These are phyloP conservation scores for Ecliptopera silaceata DNA, from an alignment of 2,888 invertebrate genomes.

Conservation along the genomic window DNA sequence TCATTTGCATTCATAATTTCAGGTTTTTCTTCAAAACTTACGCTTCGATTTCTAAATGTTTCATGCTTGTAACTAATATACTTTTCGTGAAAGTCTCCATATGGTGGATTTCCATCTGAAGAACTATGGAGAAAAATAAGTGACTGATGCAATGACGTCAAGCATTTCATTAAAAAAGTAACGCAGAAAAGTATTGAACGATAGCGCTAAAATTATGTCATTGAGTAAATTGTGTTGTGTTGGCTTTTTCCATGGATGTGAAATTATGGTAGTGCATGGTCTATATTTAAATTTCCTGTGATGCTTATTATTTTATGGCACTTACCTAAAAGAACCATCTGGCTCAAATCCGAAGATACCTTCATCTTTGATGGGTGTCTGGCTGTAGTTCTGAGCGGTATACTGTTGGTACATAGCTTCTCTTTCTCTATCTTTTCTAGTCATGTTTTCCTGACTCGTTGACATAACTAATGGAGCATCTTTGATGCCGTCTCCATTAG, in stretches of 20 bases:
- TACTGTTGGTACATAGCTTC: slow-evolving; percentile 74
- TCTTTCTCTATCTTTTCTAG: slow-evolving; percentile 71
- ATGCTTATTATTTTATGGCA: not conserved
- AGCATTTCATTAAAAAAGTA: slow-evolving; percentile 37
- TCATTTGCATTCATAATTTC: slow-evolving; percentile 65
- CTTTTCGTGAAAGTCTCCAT: slow-evolving; percentile 92
- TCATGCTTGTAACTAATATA: slow-evolving; percentile 88
- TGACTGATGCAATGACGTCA: slow-evolving; percentile 64
- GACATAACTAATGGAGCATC: slow-evolving; percentile 81
- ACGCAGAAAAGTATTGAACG: slow-evolving; percentile 8
- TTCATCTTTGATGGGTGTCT: slow-evolving; percentile 84
- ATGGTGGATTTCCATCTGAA: slow-evolving; percentile 82
- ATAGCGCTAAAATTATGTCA: not conserved
- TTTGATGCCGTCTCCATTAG: slow-evolving; percentile 72
- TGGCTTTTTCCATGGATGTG: slow-evolving; percentile 10
- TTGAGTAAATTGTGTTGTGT: slow-evolving; percentile 12
- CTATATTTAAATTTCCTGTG: not conserved
- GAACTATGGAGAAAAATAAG: slow-evolving; percentile 80
- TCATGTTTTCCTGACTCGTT: slow-evolving; percentile 85
- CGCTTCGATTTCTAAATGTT: slow-evolving; percentile 89
- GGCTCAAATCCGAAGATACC: slow-evolving; percentile 82
- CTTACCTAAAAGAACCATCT: slow-evolving; percentile 78
- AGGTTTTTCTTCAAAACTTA: slow-evolving; percentile 86
- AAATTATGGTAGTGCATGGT: slow-evolving; percentile 13
- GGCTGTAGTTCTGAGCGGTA: slow-evolving; percentile 76